Percentiles rank a stretch among this genome's conserved stretches.
phyloP scores from a whole-genome alignment of 2,797 vertebrate genomes.

The Apogon talboti region DNA sequence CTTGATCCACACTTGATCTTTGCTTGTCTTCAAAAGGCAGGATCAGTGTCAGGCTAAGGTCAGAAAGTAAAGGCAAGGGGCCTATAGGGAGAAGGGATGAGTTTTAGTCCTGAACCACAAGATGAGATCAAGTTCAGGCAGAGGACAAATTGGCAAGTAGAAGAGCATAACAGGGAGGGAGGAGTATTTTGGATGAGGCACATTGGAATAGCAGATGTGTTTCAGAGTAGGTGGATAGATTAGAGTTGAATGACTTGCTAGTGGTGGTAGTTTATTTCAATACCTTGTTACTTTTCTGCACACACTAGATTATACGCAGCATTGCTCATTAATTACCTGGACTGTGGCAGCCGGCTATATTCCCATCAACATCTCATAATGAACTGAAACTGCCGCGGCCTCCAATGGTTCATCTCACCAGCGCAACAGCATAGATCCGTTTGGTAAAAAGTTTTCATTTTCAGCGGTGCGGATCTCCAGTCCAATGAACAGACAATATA shows the following conservation, averaged over 20 bases:
- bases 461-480: too few relatives aligned
- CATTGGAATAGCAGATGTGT: neutral
- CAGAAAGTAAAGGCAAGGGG: conserved; percentile 57
- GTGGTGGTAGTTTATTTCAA: neutral
- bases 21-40: conserved; percentile 71
- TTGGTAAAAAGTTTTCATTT: too few relatives aligned
- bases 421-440: too few relatives aligned
- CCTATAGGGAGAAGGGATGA: conserved; percentile 45
- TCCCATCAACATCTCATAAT: too few relatives aligned
- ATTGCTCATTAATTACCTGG: too few relatives aligned
- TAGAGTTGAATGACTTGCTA: neutral
- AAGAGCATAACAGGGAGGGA: conserved; percentile 11
- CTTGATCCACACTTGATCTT: conserved; percentile 68
- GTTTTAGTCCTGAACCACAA: conserved; percentile 47
- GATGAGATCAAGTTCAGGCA: conserved; percentile 59
- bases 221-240: neutral
- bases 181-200: conserved; percentile 4
- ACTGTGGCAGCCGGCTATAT: too few relatives aligned
- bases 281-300: too few relatives aligned
- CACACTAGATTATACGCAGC: too few relatives aligned
- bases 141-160: conserved; percentile 51
- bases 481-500: too few relatives aligned
- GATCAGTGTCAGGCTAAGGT: conserved; percentile 71
- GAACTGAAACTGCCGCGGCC: too few relatives aligned
- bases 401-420: too few relatives aligned